A percentile compares a stretch with the other conserved stretches of the same genome.
Conservation (phyloP, 2,888 invertebrate genomes). For the Hemicrepidius hirtus region DNA sequence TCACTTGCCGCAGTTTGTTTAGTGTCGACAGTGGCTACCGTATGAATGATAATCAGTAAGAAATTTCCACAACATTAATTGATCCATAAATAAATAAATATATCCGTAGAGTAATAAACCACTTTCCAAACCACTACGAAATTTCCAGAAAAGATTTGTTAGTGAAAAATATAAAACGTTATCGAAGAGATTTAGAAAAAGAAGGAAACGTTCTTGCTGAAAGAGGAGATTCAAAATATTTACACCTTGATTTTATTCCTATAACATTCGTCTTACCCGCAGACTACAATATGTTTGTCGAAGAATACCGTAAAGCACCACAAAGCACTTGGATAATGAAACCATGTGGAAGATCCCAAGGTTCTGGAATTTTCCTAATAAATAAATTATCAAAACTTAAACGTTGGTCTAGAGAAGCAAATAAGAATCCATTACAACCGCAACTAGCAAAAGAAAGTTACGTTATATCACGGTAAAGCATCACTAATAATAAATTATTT, state of each 20-base stretch:
- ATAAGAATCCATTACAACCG: slow-evolving; percentile 87
- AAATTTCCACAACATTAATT: slow-evolving; percentile 49
- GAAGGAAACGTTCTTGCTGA: slow-evolving; percentile 92
- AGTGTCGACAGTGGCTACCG: slow-evolving; percentile 94
- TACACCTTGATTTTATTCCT: slow-evolving; percentile 93
- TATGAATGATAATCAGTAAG: slow-evolving; percentile 93
- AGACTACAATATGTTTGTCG: slow-evolving; percentile 98
- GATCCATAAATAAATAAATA: not conserved
- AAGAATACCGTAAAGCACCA: slow-evolving; percentile 95
- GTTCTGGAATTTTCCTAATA: slow-evolving; percentile 95
- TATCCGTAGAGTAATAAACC: slow-evolving; percentile 86
- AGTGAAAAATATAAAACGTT: slow-evolving; percentile 96
- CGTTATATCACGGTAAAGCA: slow-evolving; percentile 93
- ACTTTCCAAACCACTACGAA: slow-evolving; percentile 97
- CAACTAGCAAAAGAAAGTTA: slow-evolving; percentile 92
- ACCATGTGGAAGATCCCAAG: slow-evolving; percentile 95
- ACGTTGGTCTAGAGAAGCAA: slow-evolving; percentile 89
- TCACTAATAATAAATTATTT: not conserved
- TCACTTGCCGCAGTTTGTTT: slow-evolving; percentile 92
- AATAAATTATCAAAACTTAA: slow-evolving; percentile 96
- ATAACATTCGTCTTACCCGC: slow-evolving; percentile 95
- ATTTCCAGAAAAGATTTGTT: slow-evolving; percentile 96
- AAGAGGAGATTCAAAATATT: slow-evolving; percentile 85
- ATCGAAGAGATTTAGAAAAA: slow-evolving; percentile 93
- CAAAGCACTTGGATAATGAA: slow-evolving; percentile 99